phyloP scores from a whole-genome alignment of 1,140 invertebrate genomes.

The Leptopilina boulardi region DNA sequence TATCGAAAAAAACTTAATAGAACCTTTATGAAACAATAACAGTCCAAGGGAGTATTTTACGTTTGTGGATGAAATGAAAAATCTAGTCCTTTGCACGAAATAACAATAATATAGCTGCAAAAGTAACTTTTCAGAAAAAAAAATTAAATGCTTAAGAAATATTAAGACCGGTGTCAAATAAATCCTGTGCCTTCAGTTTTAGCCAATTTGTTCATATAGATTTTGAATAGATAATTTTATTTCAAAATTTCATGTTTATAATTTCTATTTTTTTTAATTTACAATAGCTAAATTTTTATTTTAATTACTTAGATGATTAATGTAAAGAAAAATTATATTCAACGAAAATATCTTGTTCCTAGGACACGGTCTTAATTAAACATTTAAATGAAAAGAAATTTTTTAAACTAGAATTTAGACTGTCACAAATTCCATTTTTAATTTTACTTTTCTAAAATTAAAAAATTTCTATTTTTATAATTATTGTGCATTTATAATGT shows the following conservation, averaged over 20 bases:
- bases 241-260: not conserved
- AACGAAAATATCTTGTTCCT: not conserved
- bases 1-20: not conserved
- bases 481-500: too few relatives aligned
- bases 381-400: not conserved
- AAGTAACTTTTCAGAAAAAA: not conserved
- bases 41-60: constrained; percentile 12
- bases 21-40: not conserved
- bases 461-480: too few relatives aligned
- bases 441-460: too few relatives aligned
- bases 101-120: not conserved
- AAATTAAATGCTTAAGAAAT: not conserved
- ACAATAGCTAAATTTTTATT: not conserved
- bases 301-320: not conserved
- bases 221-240: not conserved
- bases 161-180: not conserved
- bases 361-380: not conserved
- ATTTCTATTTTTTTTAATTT: not conserved
- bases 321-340: not conserved
- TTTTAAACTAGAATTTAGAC: not conserved
- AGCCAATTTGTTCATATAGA: not conserved
- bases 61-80: not conserved
- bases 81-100: not conserved
- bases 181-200: constrained; percentile 7
- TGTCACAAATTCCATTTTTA: too few relatives aligned